Evolutionary conservation across 1,140 invertebrate species (phyloP).

Genomic region (Hylaeus anthracinus): DNA sequence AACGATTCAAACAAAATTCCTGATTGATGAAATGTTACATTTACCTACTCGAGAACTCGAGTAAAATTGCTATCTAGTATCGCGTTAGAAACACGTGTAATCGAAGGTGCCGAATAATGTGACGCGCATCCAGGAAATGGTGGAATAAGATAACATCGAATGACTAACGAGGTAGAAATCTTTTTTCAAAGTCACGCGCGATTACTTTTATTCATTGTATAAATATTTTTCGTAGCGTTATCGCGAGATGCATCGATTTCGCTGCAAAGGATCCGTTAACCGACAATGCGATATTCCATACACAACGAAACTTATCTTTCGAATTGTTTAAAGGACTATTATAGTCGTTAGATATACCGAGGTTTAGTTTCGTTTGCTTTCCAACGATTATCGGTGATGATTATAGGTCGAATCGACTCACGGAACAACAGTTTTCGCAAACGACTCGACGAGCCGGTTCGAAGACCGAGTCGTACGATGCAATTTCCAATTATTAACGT

Average conservation of each 20-base stretch:
- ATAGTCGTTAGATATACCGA: neutral
- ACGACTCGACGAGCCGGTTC: neutral
- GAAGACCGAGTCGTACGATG: slow-evolving; percentile 11
- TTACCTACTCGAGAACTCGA: too few relatives aligned
- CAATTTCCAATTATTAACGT: slow-evolving; percentile 45
- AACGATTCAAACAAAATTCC: too few relatives aligned
- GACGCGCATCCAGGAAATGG: too few relatives aligned
- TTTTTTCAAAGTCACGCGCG: neutral
- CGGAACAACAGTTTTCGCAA: slow-evolving; percentile 28
- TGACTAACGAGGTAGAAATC: neutral
- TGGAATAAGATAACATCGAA: neutral
- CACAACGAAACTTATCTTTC: neutral
- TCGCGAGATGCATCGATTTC: neutral
- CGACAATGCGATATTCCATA: neutral
- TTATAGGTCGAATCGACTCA: slow-evolving; percentile 33
- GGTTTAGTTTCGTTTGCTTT: neutral
- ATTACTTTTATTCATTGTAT: neutral
- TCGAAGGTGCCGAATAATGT: too few relatives aligned
- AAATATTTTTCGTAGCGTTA: slow-evolving; percentile 9
- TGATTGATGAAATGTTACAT: too few relatives aligned
- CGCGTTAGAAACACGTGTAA: too few relatives aligned
- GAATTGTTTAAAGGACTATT: neutral
- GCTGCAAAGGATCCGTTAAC: neutral
- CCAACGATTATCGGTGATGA: neutral
- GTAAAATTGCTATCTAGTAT: too few relatives aligned